phyloP scores from a whole-genome alignment of 2,113 vertebrate genomes.

The Coptodon rendalli region DNA sequence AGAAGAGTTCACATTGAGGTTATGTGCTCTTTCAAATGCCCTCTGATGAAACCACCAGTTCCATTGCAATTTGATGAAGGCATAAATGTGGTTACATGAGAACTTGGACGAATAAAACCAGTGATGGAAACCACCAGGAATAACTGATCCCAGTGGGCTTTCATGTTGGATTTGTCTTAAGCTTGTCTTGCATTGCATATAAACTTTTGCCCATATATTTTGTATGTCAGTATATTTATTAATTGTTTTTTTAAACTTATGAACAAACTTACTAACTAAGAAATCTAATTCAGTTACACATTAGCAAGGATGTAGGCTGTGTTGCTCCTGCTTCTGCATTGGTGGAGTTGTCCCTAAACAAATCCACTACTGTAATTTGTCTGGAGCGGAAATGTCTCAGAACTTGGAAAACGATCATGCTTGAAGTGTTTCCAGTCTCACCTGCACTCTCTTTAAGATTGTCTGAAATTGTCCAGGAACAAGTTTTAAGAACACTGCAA shows the following conservation, averaged over 20 bases:
- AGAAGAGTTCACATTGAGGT: neutral
- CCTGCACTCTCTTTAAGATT: neutral
- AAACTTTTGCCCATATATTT: neutral
- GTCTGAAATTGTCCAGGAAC: neutral
- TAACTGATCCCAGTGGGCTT: neutral
- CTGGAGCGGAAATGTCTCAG: neutral
- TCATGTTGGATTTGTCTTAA: fast-evolving
- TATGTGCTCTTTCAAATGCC: neutral
- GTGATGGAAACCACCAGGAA: neutral
- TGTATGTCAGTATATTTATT: neutral
- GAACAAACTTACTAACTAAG: neutral
- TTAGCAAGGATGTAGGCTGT: neutral
- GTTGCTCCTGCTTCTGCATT: neutral
- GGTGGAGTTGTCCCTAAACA: neutral
- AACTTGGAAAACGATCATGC: neutral
- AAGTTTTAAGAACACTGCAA: neutral
- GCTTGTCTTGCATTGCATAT: neutral
- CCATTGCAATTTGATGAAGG: neutral
- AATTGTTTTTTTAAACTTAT: neutral
- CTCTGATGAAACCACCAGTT: neutral
- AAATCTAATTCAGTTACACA: neutral
- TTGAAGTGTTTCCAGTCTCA: neutral
- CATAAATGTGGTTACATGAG: neutral
- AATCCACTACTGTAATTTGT: neutral
- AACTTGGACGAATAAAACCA: neutral